These are phyloP conservation scores for Furnarius figulus DNA, from an alignment of 2,113 vertebrate genomes.

Conservation along the genomic window DNA sequence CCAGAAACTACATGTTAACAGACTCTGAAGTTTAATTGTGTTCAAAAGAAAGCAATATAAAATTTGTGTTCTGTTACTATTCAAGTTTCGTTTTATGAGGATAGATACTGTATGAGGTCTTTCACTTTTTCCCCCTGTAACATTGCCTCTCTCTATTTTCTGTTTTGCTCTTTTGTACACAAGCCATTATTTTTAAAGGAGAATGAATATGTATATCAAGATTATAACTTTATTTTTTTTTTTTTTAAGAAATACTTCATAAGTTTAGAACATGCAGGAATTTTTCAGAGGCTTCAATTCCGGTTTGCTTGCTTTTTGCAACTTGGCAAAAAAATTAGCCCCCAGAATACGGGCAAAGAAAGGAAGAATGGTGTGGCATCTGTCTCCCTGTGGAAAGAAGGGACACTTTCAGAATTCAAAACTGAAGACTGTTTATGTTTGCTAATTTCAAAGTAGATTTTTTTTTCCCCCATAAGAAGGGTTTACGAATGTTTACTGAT, in stretches of 20 bases:
- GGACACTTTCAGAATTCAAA: background rate
- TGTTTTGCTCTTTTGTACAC: background rate
- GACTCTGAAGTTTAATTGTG: conserved; percentile 81
- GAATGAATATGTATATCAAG: background rate
- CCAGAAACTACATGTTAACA: conserved; percentile 88
- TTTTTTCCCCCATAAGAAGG: conserved; percentile 59
- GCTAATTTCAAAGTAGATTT: conserved; percentile 37
- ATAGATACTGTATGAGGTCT: background rate
- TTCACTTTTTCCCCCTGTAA: background rate
- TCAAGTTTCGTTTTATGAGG: conserved; percentile 27
- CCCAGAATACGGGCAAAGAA: background rate
- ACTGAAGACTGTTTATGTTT: background rate
- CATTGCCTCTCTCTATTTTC: background rate
- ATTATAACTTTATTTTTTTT: background rate
- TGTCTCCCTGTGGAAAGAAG: background rate
- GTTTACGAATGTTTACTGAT: conserved; percentile 81
- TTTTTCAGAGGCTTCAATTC: background rate
- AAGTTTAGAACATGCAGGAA: background rate
- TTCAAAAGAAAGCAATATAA: conserved; percentile 72
- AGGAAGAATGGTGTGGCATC: background rate
- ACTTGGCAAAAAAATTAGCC: background rate
- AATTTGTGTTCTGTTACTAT: conserved; percentile 60
- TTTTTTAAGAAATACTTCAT: background rate
- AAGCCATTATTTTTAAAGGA: background rate
- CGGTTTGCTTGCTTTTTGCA: background rate